These are phyloP conservation scores for Probosciger aterrimus DNA, from an alignment of 2,113 vertebrate genomes.

Conservation along the genomic window DNA sequence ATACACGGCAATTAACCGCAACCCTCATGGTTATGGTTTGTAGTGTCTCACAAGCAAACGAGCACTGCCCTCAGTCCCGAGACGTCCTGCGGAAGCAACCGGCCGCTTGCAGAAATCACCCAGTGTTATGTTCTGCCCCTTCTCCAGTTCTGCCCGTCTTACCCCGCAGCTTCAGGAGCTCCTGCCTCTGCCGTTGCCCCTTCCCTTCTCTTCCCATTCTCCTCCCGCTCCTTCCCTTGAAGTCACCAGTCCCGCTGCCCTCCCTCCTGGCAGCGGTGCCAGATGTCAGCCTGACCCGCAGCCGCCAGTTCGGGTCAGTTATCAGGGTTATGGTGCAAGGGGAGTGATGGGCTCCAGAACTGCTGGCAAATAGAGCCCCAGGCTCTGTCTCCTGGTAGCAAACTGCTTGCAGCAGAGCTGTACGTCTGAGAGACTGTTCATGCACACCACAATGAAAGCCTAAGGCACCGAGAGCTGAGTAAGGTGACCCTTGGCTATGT, in stretches of 20 bases:
- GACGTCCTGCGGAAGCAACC: neutral
- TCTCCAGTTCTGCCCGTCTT: neutral
- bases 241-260: neutral
- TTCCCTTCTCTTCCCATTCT: neutral
- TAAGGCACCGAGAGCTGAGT: neutral
- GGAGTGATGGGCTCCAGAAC: neutral
- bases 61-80: neutral
- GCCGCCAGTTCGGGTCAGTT: neutral
- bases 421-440: neutral
- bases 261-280: neutral
- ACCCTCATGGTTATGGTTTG: neutral
- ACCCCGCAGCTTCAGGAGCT: neutral
- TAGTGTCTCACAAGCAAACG: neutral
- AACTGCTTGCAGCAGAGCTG: neutral
- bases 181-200: neutral
- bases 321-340: neutral
- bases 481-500: neutral
- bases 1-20: neutral
- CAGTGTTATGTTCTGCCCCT: neutral
- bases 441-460: neutral
- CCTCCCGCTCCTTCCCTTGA: neutral
- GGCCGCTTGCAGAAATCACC: neutral
- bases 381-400: neutral
- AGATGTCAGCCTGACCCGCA: slow-evolving; percentile 43
- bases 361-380: neutral